Conservation (phyloP, 1,140 invertebrate genomes). For the Apis dorsata region DNA sequence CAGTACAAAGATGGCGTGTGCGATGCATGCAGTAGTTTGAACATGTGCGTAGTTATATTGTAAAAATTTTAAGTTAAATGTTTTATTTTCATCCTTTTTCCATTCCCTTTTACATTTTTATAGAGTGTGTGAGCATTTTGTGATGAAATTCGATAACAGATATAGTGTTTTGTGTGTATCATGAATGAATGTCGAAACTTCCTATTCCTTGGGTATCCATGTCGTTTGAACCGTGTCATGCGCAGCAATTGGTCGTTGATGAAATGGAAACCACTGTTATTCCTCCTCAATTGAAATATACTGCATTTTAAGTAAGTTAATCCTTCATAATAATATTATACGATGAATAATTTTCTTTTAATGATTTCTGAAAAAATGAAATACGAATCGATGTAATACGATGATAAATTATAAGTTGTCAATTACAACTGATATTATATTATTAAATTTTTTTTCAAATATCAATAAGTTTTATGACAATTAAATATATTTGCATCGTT, state of each 20-base stretch:
- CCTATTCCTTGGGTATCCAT: too few species aligned
- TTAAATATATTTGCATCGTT: not conserved
- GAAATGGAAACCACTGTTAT: not conserved
- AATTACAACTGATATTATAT: not conserved
- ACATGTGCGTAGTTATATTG: not conserved
- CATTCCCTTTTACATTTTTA: too few species aligned
- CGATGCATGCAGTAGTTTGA: conserved; percentile 10
- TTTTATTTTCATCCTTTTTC: too few species aligned
- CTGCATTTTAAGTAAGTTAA: too few species aligned
- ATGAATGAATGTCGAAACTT: not conserved
- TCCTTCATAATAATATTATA: not conserved
- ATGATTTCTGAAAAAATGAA: not conserved
- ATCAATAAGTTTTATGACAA: not conserved
- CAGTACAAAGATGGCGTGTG: conserved; percentile 16
- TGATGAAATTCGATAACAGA: not conserved
- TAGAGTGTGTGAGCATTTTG: too few species aligned
- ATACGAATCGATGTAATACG: not conserved
- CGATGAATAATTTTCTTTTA: not conserved
- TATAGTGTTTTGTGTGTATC: not conserved
- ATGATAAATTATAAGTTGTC: too few species aligned
- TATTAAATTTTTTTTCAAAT: not conserved
- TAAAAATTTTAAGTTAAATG: not conserved
- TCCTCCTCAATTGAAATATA: not conserved
- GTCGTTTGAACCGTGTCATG: not conserved
- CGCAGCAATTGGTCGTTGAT: not conserved